phyloP scores from a whole-genome alignment of 2,888 invertebrate species.

The Brachypalpus laphriformis region DNA sequence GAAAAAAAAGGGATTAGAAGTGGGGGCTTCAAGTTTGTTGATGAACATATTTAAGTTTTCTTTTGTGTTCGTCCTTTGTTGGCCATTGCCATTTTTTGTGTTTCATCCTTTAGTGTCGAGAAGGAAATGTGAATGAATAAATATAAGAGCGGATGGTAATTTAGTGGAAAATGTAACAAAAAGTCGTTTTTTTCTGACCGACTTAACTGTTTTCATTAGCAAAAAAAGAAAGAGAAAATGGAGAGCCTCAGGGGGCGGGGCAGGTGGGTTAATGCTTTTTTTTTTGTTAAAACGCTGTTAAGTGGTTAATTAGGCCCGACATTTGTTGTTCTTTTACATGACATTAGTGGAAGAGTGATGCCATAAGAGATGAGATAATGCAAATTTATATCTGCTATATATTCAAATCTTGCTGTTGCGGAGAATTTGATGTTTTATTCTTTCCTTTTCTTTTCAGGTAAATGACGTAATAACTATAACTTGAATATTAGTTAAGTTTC shows the following conservation, averaged over 20 bases:
- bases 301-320: constrained; percentile 30
- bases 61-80: constrained; percentile 18
- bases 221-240: background rate
- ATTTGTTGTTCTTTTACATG: background rate
- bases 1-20: background rate
- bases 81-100: background rate
- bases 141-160: constrained; percentile 24
- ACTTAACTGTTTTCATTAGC: background rate
- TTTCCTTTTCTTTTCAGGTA: constrained; percentile 8
- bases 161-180: constrained; percentile 27
- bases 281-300: constrained; percentile 23
- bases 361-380: background rate
- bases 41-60: constrained; percentile 17
- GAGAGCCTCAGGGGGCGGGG: background rate
- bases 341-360: background rate
- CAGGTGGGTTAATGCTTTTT: constrained; percentile 24
- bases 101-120: background rate
- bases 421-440: background rate
- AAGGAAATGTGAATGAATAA: background rate
- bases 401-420: background rate
- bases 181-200: background rate
- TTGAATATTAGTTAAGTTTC: no score
- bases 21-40: background rate
- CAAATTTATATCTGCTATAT: background rate
- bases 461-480: background rate